phyloP scores from a whole-genome alignment of 2,888 invertebrate genomes.

The Globia sparganii region DNA sequence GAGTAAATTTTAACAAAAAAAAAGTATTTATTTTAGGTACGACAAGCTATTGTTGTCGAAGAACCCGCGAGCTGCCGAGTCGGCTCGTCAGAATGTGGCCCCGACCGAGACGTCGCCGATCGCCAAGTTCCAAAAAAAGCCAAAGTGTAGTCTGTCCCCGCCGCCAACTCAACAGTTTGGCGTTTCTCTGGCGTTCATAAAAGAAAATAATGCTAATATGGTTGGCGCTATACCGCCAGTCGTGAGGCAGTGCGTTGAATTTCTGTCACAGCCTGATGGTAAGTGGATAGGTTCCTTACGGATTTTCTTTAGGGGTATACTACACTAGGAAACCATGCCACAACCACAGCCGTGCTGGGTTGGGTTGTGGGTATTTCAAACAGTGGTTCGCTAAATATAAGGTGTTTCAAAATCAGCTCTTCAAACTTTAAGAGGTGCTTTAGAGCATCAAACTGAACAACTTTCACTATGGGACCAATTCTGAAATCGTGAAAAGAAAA shows the following conservation, averaged over 20 bases:
- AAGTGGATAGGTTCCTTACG: slow-evolving; percentile 68
- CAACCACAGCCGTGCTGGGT: neutral
- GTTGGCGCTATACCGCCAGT: slow-evolving; percentile 97
- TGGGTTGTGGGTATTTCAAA: neutral
- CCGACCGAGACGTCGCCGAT: slow-evolving; percentile 51
- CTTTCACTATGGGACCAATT: too few species aligned
- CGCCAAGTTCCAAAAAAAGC: slow-evolving; percentile 56
- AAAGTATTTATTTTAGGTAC: slow-evolving; percentile 90
- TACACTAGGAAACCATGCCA: neutral
- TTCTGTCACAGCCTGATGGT: slow-evolving; percentile 97
- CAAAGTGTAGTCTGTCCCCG: slow-evolving; percentile 74
- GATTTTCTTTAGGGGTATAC: neutral
- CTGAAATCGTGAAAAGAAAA: too few species aligned
- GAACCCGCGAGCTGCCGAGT: slow-evolving; percentile 84
- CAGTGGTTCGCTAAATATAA: neutral
- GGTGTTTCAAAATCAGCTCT: too few species aligned
- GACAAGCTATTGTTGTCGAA: slow-evolving; percentile 93
- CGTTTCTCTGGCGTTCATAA: slow-evolving; percentile 97
- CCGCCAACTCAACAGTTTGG: slow-evolving; percentile 97
- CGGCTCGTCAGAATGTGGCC: slow-evolving; percentile 68
- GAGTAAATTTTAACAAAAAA: neutral
- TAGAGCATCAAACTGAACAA: too few species aligned
- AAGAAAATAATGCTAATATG: slow-evolving; percentile 94
- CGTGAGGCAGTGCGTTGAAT: slow-evolving; percentile 97
- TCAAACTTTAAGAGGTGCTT: too few species aligned